phyloP scores from a whole-genome alignment of 2,888 invertebrate species.

The Lampropteryx suffumata region DNA sequence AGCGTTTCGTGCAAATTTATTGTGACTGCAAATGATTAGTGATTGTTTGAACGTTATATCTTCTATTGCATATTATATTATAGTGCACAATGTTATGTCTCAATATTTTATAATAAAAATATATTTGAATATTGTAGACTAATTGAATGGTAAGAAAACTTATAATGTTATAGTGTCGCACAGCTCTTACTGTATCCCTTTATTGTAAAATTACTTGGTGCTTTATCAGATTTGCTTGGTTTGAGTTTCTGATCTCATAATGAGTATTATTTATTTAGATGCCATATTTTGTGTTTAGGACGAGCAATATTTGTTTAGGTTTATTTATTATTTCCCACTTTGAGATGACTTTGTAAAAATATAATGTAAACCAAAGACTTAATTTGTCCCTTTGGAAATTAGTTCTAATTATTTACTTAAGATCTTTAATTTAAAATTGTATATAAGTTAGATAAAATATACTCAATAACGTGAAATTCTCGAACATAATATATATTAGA shows the following conservation, averaged over 20 bases:
- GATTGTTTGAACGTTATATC: slow-evolving; percentile 68
- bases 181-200: slow-evolving; percentile 18
- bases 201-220: slow-evolving; percentile 60
- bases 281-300: slow-evolving; percentile 72
- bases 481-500: slow-evolving; percentile 48
- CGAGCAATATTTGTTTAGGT: slow-evolving; percentile 65
- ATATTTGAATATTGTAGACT: slow-evolving; percentile 58
- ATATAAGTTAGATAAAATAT: slow-evolving; percentile 50
- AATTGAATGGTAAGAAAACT: slow-evolving; percentile 23
- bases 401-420: slow-evolving; percentile 35
- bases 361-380: slow-evolving; percentile 76
- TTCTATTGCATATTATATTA: slow-evolving; percentile 70
- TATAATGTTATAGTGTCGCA: slow-evolving; percentile 17
- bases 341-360: slow-evolving; percentile 67
- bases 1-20: slow-evolving; percentile 73
- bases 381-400: slow-evolving; percentile 66
- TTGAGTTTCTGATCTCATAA: slow-evolving; percentile 79
- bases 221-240: slow-evolving; percentile 64
- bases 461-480: slow-evolving; percentile 60
- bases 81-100: slow-evolving; percentile 81
- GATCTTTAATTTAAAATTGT: slow-evolving; percentile 50
- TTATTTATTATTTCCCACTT: slow-evolving; percentile 60
- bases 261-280: slow-evolving; percentile 82
- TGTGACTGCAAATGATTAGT: slow-evolving; percentile 70
- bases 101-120: slow-evolving; percentile 76